phyloP scores from a whole-genome alignment of 2,888 invertebrate species.

The Trisateles emortualis region DNA sequence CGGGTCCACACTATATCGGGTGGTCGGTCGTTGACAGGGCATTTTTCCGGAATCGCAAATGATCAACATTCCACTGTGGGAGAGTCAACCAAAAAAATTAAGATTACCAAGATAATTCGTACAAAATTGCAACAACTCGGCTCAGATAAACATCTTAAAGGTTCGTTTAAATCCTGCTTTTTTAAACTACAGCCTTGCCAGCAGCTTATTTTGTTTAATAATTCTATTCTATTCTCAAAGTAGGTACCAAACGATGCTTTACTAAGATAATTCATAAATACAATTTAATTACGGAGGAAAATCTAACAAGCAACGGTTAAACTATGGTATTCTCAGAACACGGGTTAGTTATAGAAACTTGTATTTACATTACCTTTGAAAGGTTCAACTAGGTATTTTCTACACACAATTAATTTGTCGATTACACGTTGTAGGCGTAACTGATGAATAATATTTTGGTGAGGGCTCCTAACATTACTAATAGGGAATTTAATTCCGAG shows the following conservation, averaged over 20 bases:
- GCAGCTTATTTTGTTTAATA: background rate
- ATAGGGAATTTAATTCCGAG: constrained; percentile 40
- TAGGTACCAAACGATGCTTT: background rate
- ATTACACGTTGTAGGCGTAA: constrained; percentile 15
- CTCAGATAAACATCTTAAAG: constrained; percentile 17
- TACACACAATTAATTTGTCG: constrained; percentile 7
- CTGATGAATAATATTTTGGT: constrained; percentile 26
- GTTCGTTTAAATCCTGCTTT: constrained; percentile 12
- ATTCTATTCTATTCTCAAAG: too few relatives aligned
- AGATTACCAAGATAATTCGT: constrained; percentile 36
- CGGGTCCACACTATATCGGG: constrained; percentile 79
- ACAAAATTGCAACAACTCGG: constrained; percentile 30
- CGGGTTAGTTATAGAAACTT: constrained; percentile 7
- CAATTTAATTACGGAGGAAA: constrained; percentile 22
- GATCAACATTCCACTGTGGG: constrained; percentile 57
- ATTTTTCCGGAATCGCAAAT: constrained; percentile 71
- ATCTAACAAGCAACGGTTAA: constrained; percentile 15
- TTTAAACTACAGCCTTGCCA: constrained; percentile 10
- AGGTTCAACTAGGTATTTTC: constrained; percentile 11
- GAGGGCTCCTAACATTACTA: constrained; percentile 20
- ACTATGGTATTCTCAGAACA: constrained; percentile 16
- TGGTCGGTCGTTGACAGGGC: constrained; percentile 80
- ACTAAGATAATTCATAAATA: constrained; percentile 5
- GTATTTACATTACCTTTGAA: constrained; percentile 8
- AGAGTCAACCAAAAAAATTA: constrained; percentile 32